These are phyloP conservation scores for Apis florea DNA, from an alignment of 1,140 invertebrate genomes.

Conservation along the genomic window DNA sequence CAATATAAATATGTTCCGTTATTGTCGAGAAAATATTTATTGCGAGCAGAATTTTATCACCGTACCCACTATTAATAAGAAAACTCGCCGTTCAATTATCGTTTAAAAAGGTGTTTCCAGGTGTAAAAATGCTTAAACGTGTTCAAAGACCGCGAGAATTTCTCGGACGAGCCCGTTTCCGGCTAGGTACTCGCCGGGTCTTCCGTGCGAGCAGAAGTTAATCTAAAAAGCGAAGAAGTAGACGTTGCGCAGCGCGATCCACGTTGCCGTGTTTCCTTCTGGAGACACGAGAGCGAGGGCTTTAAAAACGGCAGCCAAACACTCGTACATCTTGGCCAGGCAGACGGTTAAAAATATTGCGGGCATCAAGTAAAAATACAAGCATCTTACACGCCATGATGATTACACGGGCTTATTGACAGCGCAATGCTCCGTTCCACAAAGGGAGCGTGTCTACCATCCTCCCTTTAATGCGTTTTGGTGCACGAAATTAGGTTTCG, in stretches of 20 bases:
- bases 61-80: too few species aligned
- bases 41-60: neutral
- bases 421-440: neutral
- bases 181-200: neutral
- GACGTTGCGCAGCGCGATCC: neutral
- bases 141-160: neutral
- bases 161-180: neutral
- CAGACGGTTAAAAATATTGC: constrained; percentile 25
- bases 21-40: too few species aligned
- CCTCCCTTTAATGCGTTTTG: too few species aligned
- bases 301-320: constrained; percentile 11
- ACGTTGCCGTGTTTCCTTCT: neutral
- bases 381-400: neutral
- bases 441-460: neutral
- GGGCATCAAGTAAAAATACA: neutral
- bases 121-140: constrained; percentile 3
- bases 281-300: neutral
- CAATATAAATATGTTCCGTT: too few species aligned
- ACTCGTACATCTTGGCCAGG: neutral
- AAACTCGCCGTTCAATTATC: neutral
- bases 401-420: neutral
- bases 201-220: constrained; percentile 1
- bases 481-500: too few species aligned
- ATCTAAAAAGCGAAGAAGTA: neutral
- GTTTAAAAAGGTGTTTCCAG: neutral